phyloP scores from a whole-genome alignment of 1,140 invertebrate genomes.

The Archivesica marissinica region DNA sequence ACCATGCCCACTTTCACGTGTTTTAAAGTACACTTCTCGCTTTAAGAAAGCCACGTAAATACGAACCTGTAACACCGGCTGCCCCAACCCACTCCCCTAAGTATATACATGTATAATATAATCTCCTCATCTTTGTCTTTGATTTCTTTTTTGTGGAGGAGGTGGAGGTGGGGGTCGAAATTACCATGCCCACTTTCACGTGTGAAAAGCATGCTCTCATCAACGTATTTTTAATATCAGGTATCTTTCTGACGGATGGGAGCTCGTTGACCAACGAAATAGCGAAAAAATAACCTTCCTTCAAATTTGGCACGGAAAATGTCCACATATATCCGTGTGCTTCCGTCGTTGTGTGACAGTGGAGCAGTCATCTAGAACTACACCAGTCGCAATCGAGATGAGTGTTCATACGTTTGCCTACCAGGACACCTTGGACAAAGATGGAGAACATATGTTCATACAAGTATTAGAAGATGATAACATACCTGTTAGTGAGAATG shows the following conservation, averaged over 20 bases:
- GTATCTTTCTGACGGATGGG: slow-evolving; percentile 73
- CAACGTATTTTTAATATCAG: slow-evolving; percentile 28
- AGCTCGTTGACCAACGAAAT: slow-evolving; percentile 56
- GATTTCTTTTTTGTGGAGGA: no score
- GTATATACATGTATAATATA: neutral
- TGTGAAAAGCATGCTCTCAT: no score
- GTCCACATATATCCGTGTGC: slow-evolving; percentile 71
- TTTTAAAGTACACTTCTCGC: neutral
- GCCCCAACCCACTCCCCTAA: neutral
- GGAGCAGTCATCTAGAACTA: neutral
- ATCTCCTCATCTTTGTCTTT: no score
- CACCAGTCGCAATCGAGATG: slow-evolving; percentile 60
- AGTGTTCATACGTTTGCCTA: slow-evolving; percentile 67
- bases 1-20: neutral
- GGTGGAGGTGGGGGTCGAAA: no score
- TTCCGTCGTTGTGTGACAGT: slow-evolving; percentile 56
- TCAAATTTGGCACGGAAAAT: slow-evolving; percentile 75
- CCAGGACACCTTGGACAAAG: slow-evolving; percentile 66
- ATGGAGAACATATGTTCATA: slow-evolving; percentile 67
- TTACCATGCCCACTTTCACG: no score
- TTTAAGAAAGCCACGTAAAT: no score
- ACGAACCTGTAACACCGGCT: no score
- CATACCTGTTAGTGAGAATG: neutral
- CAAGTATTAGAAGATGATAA: slow-evolving; percentile 60
- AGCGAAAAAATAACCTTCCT: slow-evolving; percentile 66